These are phyloP conservation scores for Chamaetylas fuelleborni DNA, from an alignment of 2,113 vertebrate species.

Conservation along the genomic window DNA sequence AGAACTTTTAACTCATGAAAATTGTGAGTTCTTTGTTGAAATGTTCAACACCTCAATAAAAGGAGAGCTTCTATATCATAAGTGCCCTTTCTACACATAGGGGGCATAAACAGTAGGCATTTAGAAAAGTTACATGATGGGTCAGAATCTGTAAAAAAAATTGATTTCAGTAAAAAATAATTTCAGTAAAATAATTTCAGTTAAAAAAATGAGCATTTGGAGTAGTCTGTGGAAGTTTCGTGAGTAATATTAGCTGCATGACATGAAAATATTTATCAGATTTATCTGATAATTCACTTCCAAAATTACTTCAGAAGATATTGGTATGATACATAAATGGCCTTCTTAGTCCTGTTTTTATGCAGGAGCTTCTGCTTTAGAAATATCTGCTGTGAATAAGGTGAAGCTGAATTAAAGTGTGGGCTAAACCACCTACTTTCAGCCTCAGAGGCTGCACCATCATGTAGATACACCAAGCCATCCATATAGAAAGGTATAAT, in stretches of 20 bases:
- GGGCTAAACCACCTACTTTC: neutral
- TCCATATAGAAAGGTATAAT: neutral
- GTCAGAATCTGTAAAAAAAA: neutral
- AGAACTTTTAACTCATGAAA: neutral
- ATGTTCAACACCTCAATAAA: neutral
- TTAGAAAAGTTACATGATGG: neutral
- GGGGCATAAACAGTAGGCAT: neutral
- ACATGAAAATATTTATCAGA: neutral
- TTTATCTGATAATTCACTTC: neutral
- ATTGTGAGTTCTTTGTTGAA: neutral
- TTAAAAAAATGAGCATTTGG: neutral
- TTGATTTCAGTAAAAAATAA: neutral
- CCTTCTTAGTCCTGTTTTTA: neutral
- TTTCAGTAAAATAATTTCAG: neutral
- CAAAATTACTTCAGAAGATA: neutral
- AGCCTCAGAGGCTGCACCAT: neutral
- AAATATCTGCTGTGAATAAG: neutral
- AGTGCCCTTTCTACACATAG: fast-evolving
- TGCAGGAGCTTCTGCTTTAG: neutral
- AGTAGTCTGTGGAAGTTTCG: neutral
- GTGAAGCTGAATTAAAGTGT: neutral
- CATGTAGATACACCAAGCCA: neutral
- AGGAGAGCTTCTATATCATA: fast-evolving
- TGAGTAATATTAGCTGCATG: neutral
- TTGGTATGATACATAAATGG: neutral